Evolutionary conservation across 2,888 invertebrate genomes (phyloP).

Genomic region (Rapana venosa): DNA sequence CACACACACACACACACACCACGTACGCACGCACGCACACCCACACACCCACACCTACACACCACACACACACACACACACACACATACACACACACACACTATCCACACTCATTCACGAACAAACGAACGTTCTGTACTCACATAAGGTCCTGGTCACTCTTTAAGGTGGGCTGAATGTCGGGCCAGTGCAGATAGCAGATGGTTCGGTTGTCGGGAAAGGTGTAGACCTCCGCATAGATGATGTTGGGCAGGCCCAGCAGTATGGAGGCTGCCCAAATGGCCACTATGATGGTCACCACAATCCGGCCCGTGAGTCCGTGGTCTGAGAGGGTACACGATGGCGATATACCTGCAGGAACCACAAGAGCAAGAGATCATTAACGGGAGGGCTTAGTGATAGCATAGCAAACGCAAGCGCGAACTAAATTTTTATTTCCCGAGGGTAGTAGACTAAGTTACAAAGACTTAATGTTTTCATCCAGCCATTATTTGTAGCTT

Average conservation of each 20-base stretch:
- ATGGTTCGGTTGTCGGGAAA: conserved; percentile 85
- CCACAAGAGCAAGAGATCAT: neutral
- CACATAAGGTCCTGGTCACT: conserved; percentile 62
- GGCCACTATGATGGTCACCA: conserved; percentile 86
- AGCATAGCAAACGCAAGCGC: no score
- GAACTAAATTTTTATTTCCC: no score
- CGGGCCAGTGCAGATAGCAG: conserved; percentile 90
- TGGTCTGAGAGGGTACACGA: conserved; percentile 91
- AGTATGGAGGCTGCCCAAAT: conserved; percentile 92
- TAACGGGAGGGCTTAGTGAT: no score
- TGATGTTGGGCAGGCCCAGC: conserved; percentile 88
- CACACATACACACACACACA: neutral
- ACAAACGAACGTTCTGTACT: conserved; percentile 45
- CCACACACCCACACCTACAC: neutral
- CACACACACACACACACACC: neutral
- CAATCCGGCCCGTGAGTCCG: conserved; percentile 90
- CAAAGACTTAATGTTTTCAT: no score
- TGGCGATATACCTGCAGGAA: conserved; percentile 88
- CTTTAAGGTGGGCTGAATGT: conserved; percentile 80
- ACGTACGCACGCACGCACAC: neutral
- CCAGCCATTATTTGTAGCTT: no score
- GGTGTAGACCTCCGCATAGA: conserved; percentile 89
- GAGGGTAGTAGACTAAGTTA: no score
- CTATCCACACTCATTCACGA: neutral
- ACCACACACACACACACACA: neutral